Base-by-base conservation (phyloP, 2,113 vertebrate genomes). In the Neomonachus schauinslandi region DNA sequence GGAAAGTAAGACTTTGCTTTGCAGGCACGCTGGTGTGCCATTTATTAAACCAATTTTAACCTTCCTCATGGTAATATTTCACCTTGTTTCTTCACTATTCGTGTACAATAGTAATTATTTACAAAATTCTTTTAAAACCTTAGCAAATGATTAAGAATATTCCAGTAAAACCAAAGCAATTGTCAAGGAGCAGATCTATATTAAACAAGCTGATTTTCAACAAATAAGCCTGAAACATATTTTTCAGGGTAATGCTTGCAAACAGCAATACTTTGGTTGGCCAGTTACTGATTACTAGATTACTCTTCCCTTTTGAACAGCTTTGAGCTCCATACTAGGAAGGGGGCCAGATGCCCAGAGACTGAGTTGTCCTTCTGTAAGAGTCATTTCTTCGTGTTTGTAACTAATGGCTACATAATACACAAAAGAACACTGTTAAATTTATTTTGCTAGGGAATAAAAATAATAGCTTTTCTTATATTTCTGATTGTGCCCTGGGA, bases 401-500 rank as follows among this genome's bases (percentile, higher is more conserved):
- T 22, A 46, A 39, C 7, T 59, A 39, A 74, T 63, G 26, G 4
- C 55, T 76, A 74, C 63, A 74, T 28, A 57, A 65, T 80, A 59
- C 26, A 49, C 10, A 59, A 80, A 36, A 36, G 3, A 80, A 15
- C 18, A 22, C 65, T 71, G 9, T 28, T 82, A 71, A 33, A 46
- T 59, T 93, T 89, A 74, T 86, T 86, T 83, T 92, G n/a, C 22
- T 82, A 76, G 74, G 42, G 12, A 69, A 39, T 82, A 91, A 9
- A n/a, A 65, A 79, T 33, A 88, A 86, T 55, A 83, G 8, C 19
- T 92, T 92, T 51, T 67, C 26, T 71, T 12, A 33, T 49, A 61
- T 36, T 84, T 92, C 36, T 91, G 9, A 22, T 51, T 96, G 91
- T 95, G 11, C 33, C 55, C 22, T 59, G 33, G 0, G 13, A 55